Base-by-base conservation (phyloP, 2,113 vertebrate genomes). In the Siphamia tubifer region DNA sequence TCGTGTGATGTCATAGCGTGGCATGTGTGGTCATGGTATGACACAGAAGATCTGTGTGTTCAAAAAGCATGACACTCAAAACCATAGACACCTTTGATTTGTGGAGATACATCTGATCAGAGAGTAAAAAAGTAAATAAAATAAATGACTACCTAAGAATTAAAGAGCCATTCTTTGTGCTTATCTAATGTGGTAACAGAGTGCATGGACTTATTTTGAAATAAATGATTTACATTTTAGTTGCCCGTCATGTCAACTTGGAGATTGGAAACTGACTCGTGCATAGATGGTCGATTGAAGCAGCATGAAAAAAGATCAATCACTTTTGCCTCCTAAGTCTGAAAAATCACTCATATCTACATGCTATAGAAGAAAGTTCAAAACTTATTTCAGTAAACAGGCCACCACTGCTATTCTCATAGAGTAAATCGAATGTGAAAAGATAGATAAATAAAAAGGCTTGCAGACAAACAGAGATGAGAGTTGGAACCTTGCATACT, bases 301-400 rank as follows among this genome's bases (percentile, higher is more conserved):
- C 17, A 9, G 20, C 13, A 42, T 2, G 32, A 15, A 61, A 58
- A n/a, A 42, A 12, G 40, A 48, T 48, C 3, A 20, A 4, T 16
- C 11, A 45, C 13, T 32, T 53, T 43, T 44, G 4, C 48, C 48
- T 40, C 15, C 1, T n/a, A 7, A 64, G 60, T 53, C 11, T 62
- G 23, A 56, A 44, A 44, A 68, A 58, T 21, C 9, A 19, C 21
- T 57, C 8, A 16, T 20, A 52, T 27, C 35, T 68, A 13, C 34
- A 54, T 57, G 44, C 54, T 53, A 52, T 16, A 53, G 55, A 30
- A 48, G 56, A 30, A 44, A 60, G 57, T 38, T 63, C 6, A 32
- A 63, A 68, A 72, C 36, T 28, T 48, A 57, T 71, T 70, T 55
- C 48, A 64, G 45, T 31, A 45, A 68, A 44, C 42, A 64, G 65